These are phyloP conservation scores for Hemaris fuciformis DNA, from an alignment of 2,888 invertebrate species.

Conservation along the genomic window DNA sequence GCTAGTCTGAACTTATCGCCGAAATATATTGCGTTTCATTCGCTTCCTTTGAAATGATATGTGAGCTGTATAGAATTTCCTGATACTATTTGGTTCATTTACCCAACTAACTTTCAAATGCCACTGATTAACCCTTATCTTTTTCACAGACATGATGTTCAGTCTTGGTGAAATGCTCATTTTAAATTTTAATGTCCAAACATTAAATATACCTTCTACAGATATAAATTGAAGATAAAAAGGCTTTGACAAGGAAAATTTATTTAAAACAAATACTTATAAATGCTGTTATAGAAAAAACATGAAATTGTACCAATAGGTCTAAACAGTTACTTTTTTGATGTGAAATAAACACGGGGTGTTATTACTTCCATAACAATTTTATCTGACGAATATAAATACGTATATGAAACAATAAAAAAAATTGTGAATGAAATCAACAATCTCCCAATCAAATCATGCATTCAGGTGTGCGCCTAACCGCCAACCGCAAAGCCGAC, in stretches of 20 bases:
- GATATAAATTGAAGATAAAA: too few species aligned
- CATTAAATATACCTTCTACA: too few species aligned
- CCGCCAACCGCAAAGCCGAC: neutral
- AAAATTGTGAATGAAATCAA: neutral
- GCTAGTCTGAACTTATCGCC: slow-evolving; percentile 5
- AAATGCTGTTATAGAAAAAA: too few species aligned
- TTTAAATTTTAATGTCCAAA: too few species aligned
- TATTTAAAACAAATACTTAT: too few species aligned
- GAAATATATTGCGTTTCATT: neutral
- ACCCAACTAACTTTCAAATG: slow-evolving; percentile 3
- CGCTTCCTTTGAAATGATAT: neutral
- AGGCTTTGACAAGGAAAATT: too few species aligned
- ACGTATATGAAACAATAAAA: neutral
- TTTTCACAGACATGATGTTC: too few species aligned
- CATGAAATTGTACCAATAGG: too few species aligned
- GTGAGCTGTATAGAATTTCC: neutral
- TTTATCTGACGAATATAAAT: neutral
- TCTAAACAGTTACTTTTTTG: too few species aligned
- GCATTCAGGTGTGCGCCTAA: neutral
- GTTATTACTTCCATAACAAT: too few species aligned
- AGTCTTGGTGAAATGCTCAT: too few species aligned
- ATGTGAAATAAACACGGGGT: too few species aligned
- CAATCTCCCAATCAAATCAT: neutral
- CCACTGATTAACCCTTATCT: neutral
- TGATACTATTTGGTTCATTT: slow-evolving; percentile 10